Evolutionary conservation across 2,797 vertebrate genomes (phyloP), one percentile per base, ranked within the genome.

Genomic region (Ctenosaura bakeri): DNA sequence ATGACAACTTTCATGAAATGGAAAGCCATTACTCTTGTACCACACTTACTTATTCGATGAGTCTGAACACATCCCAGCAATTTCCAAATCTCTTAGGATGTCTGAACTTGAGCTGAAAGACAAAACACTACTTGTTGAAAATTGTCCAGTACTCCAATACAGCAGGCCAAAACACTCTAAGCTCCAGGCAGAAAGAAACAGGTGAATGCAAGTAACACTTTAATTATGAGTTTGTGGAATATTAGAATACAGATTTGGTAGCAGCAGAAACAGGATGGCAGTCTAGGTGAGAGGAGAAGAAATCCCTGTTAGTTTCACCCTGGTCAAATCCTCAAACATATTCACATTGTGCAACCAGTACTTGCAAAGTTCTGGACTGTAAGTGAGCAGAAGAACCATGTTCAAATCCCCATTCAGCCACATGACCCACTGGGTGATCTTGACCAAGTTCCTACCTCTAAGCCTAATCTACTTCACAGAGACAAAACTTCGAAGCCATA

Each of bases 71-170:
- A 32, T 54, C 54, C 92, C 90, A 20, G 85, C 71, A 26, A 35
- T 91, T 71, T 95, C 94, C 4, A 87, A 38, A 76, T 97, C 96
- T 91, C 95, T 94, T 83, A 97, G 16, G 86, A 97, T 97, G 90
- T 97, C 97, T 0, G 97, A 97, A 54, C 84, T 93, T 74, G 96
- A 97, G 94, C 97, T 97, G 94, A 87, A 95, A 89, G 50, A 76
- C 54, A 78, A 85, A 95, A 91, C 3, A 46, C 46, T 56, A 69
- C 26, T 54, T n/a, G 56, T 35, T 78, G 46, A 79, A 71, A 90
- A 74, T 24, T 56, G 18, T 62, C 12, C 52, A 69, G 18, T 35
- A 83, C 66, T 87, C 16, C 54, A 77, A 64, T 50, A 22, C 14
- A 76, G 10, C 32, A 71, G 32, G 26, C 24, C 8, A 50, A 50